Percentiles rank a stretch among this genome's conserved stretches.
Conservation (phyloP, 2,113 vertebrate genomes). For the Phyllostomus hastatus region DNA sequence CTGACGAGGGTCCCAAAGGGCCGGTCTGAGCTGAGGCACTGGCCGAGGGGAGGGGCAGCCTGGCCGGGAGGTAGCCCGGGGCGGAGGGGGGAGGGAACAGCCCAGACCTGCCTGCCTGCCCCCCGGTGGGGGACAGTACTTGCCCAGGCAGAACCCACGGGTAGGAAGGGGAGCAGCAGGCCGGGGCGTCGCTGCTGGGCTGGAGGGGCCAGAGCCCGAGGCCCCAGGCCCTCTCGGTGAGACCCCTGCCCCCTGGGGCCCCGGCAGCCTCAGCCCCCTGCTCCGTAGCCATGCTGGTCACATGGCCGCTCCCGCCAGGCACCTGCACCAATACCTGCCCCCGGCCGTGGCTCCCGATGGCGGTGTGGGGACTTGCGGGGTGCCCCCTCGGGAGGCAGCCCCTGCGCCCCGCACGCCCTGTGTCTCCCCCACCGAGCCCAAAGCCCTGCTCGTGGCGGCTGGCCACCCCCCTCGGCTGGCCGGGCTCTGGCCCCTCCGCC, state of each 20-base stretch:
- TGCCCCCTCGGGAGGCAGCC: no score
- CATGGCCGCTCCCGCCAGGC: fast-evolving
- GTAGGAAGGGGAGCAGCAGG: neutral
- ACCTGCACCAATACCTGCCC: neutral
- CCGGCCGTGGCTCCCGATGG: no score
- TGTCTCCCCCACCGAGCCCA: neutral
- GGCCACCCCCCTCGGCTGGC: neutral
- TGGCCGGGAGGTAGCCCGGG: neutral
- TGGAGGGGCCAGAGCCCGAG: fast-evolving
- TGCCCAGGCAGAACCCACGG: neutral
- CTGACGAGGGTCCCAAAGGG: neutral
- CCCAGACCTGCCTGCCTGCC: neutral
- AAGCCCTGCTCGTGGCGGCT: fast-evolving
- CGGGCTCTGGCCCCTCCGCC: neutral
- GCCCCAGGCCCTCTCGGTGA: fast-evolving
- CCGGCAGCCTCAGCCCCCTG: neutral
- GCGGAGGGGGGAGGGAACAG: no score
- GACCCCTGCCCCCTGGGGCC: neutral
- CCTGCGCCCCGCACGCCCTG: neutral
- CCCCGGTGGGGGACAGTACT: neutral
- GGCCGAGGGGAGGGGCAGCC: neutral
- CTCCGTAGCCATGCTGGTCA: neutral
- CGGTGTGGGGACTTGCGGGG: fast-evolving
- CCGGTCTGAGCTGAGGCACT: neutral
- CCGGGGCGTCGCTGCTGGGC: fast-evolving